phyloP scores from a whole-genome alignment of 2,113 vertebrate genomes.

The Eulemur rufifrons region DNA sequence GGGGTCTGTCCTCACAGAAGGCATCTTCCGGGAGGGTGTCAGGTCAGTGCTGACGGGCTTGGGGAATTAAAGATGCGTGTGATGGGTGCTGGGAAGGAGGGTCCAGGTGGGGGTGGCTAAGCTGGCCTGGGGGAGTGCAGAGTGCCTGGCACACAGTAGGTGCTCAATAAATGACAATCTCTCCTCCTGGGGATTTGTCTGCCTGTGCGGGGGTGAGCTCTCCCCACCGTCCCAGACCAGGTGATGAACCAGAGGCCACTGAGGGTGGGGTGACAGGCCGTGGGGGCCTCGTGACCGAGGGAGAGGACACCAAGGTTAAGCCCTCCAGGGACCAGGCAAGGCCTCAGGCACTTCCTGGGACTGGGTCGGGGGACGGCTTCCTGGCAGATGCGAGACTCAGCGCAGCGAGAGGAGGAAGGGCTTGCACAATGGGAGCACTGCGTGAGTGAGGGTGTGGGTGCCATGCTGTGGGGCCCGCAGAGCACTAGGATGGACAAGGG shows the following conservation, averaged over 20 bases:
- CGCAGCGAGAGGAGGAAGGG: background rate
- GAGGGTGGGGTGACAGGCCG: background rate
- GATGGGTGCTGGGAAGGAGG: background rate
- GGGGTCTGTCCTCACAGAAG: background rate
- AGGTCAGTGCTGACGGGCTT: accelerated
- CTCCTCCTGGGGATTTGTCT: background rate
- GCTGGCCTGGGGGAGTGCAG: too few species aligned
- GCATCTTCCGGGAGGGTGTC: background rate
- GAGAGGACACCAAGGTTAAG: accelerated
- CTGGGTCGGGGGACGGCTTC: background rate
- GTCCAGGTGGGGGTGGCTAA: accelerated
- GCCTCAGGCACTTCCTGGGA: background rate
- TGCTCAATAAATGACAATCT: accelerated
- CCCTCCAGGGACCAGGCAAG: background rate
- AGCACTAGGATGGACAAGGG: accelerated
- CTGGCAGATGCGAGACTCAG: background rate
- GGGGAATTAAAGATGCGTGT: background rate
- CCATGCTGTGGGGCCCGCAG: too few species aligned
- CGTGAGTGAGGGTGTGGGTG: background rate
- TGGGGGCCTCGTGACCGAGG: accelerated
- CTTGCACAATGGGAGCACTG: accelerated
- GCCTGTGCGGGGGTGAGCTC: accelerated
- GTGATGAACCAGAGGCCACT: background rate
- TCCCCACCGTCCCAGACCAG: background rate
- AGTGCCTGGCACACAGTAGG: background rate